Evolutionary conservation across 1,140 invertebrate genomes (phyloP), one percentile per base, ranked within the genome.

Genomic region (Colletes latitarsis): DNA sequence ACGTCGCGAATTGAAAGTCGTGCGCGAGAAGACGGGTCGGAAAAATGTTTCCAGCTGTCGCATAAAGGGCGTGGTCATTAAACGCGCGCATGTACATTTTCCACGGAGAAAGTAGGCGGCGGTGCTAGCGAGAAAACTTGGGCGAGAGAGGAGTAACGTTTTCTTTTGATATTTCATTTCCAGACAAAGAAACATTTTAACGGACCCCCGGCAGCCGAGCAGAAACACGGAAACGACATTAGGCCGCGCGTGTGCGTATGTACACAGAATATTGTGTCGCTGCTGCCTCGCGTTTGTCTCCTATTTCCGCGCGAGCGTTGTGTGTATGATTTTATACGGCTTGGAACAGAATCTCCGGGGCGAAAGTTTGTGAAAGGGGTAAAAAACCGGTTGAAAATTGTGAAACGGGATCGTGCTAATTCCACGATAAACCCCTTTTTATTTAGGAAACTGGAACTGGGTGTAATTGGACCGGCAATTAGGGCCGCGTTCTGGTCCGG

Each of bases 131-230:
- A 39, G 39, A 43, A 71, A 58, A 30, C 30, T 46, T 60, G 17
- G 10, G 10, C 10, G 43, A 39, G 14, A 6, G 21, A 39, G 21
- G 15, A 6, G n/a, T 15, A 6, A 17, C 15, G 39, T 52, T 63
- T 74, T 46, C 70, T n/a, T 55, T 55, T 49, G 68, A 57, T 57
- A 53, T 70, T 70, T 57, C 30, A 57, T 55, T 57, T 15, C 10
- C 52, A 70, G 21, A 70, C 49, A 70, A 57, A 70, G 53, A 41
- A 57, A 62, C 64, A 43, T n/a, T 67, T 49, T 21, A 58, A 58
- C 19, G 19, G 57, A 58, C 17, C 5, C 30, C 49, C 17, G 53
- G 19, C 19, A 9, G 57, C 57, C 57, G 19, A 21, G 57, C 8
- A 30, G 57, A 21, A 55, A 58, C 57, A 58, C 57, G 57, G 57